Evolutionary conservation across 2,888 invertebrate genomes (phyloP).

Genomic region (Agelastica alni): DNA sequence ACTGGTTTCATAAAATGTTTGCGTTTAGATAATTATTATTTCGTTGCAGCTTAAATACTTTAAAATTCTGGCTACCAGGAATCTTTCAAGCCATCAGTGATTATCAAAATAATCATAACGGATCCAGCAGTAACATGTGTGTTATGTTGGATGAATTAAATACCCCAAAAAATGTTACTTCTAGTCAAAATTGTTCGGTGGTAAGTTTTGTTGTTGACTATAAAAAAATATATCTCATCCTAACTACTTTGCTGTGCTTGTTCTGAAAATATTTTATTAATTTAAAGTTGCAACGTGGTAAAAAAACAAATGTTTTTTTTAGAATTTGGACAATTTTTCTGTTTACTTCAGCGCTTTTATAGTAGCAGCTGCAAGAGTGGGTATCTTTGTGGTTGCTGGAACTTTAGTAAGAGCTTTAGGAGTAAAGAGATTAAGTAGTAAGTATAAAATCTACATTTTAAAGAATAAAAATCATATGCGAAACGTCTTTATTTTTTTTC

Average conservation of each 20-base stretch:
- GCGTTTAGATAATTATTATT: not conserved
- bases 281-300: not conserved
- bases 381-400: constrained; percentile 36
- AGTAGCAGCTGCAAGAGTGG: constrained; percentile 32
- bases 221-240: not conserved
- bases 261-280: not conserved
- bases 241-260: not conserved
- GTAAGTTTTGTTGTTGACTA: constrained; percentile 18
- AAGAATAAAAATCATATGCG: not conserved
- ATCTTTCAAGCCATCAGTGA: constrained; percentile 72
- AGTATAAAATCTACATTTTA: too few relatives aligned
- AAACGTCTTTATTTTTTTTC: not conserved
- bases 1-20: too few relatives aligned
- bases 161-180: constrained; percentile 20
- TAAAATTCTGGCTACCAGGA: constrained; percentile 86
- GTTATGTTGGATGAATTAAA: constrained; percentile 57
- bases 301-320: constrained; percentile 27
- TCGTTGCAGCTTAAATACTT: constrained; percentile 65
- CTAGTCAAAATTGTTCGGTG: constrained; percentile 28
- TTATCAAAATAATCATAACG: constrained; percentile 44
- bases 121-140: constrained; percentile 53
- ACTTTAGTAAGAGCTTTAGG: constrained; percentile 38
- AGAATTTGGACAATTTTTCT: constrained; percentile 42
- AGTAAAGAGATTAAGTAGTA: constrained; percentile 38
- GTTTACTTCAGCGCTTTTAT: constrained; percentile 41